Evolutionary conservation across 1,140 invertebrate species (phyloP).

Genomic region (Mya arenaria): DNA sequence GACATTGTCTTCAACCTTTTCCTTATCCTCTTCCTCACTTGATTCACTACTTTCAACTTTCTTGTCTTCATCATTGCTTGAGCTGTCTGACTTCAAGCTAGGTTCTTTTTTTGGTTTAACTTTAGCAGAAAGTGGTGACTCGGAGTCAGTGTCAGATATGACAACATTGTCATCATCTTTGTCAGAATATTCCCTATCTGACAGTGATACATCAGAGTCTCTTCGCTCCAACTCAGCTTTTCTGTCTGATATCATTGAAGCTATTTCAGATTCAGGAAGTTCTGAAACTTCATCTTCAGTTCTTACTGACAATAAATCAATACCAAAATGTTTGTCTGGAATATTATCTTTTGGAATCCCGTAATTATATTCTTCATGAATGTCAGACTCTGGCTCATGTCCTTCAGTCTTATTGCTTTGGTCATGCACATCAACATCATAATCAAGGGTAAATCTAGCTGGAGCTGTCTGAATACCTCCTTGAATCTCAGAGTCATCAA

Average conservation of each 20-base stretch:
- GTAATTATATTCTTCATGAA: constrained; percentile 43
- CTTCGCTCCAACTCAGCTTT: constrained; percentile 29
- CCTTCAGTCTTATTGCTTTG: constrained; percentile 38
- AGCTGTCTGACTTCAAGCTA: constrained; percentile 17
- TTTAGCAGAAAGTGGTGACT: constrained; percentile 39
- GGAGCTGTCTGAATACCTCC: not conserved
- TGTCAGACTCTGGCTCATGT: constrained; percentile 35
- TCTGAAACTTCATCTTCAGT: constrained; percentile 56
- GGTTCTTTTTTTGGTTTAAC: not conserved
- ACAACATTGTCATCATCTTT: constrained; percentile 51
- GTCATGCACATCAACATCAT: constrained; percentile 47
- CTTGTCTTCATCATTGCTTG: constrained; percentile 2
- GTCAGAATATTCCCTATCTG: constrained; percentile 39
- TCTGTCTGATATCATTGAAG: constrained; percentile 46
- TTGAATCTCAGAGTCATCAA: constrained; percentile 29
- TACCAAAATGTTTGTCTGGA: constrained; percentile 8
- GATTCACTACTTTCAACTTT: not conserved
- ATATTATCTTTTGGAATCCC: constrained; percentile 26
- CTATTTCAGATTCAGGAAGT: constrained; percentile 54
- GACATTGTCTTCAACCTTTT: not conserved
- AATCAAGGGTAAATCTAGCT: not conserved
- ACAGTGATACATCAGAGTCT: constrained; percentile 34
- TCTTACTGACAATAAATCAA: constrained; percentile 46
- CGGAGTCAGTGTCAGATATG: constrained; percentile 48
- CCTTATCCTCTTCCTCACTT: not conserved